Evolutionary conservation across 2,888 invertebrate species (phyloP), one percentile per base, ranked within the genome.

Genomic region (Molorchus minor): DNA sequence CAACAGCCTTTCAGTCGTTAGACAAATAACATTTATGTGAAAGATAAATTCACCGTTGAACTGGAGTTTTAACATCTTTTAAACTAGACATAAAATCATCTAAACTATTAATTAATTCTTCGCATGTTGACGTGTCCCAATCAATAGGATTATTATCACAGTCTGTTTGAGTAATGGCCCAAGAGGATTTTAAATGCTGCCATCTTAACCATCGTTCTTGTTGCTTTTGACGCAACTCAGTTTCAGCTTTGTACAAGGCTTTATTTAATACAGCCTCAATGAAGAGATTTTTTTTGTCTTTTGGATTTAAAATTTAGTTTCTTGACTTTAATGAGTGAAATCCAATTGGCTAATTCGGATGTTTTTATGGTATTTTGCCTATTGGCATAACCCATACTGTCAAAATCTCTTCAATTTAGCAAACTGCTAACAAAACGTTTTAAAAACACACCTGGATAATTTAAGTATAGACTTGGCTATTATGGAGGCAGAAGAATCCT

Each of bases 11-110:
- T 25, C 45, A 56, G 60, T 54, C 38, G 57, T 54, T 46, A 58
- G 47, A 60, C 36, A n/a, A n/a, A n/a, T n/a, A 62, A 55, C 61
- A 62, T 58, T 46, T 29, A 41, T 45, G 49, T 40, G 41, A 49
- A 57, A 40, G 61, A 44, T 61, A 62, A 62, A 58, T 57, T 70
- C 56, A 78, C 79, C 81, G 72, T 84, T 84, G 72, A 76, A 75
- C 62, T 15, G 78, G 75, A 64, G 70, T 66, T 71, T 87, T 87
- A 66, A 87, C 83, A 77, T 82, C 82, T 74, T 85, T 86, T 75
- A 88, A 79, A 79, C 87, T 84, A 69, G 82, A 83, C 83, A 89
- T 88, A 80, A 88, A 88, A 74, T 81, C 83, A 81, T 88, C 85
- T 77, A 89, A 77, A 71, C 86, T 86, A 77, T 58, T 65, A 62